Percentiles rank a stretch among this genome's conserved stretches.
phyloP scores from a whole-genome alignment of 1,140 invertebrate species.

The Pissodes strobi region DNA sequence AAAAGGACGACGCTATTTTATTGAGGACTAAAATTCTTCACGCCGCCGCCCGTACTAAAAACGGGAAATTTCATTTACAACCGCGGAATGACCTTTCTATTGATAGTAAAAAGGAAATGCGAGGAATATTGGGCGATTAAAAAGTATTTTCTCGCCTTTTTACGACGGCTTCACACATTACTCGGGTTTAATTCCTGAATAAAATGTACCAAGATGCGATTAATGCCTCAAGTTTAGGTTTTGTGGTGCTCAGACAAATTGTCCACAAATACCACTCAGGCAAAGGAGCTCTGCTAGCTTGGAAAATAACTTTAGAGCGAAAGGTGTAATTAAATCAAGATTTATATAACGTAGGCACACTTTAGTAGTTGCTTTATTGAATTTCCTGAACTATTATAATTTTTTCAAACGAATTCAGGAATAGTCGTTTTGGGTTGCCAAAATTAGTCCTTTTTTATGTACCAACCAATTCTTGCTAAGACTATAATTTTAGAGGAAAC shows the following conservation, averaged over 20 bases:
- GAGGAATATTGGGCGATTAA: slow-evolving; percentile 24
- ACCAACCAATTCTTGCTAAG: no score
- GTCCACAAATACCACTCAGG: not conserved
- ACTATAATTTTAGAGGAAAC: no score
- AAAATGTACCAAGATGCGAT: slow-evolving; percentile 23
- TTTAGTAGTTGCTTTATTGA: no score
- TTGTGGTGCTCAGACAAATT: slow-evolving; percentile 8
- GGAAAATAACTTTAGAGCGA: no score
- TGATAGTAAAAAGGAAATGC: slow-evolving; percentile 27
- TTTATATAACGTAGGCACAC: no score
- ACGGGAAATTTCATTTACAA: slow-evolving; percentile 15
- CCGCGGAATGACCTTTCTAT: slow-evolving; percentile 20
- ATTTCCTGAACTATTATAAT: no score
- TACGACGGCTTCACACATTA: slow-evolving; percentile 13
- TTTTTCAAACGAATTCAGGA: no score
- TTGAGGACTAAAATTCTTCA: slow-evolving; percentile 11
- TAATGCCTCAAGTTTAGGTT: slow-evolving; percentile 18
- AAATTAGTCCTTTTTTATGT: no score
- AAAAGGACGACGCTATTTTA: no score
- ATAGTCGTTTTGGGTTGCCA: no score
- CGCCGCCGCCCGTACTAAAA: slow-evolving; percentile 14
- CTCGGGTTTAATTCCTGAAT: slow-evolving; percentile 14
- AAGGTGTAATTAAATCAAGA: no score
- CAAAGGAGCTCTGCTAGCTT: no score
- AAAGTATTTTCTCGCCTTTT: slow-evolving; percentile 28